Evolutionary conservation across 2,113 vertebrate species (phyloP).

Genomic region (Lontra canadensis): DNA sequence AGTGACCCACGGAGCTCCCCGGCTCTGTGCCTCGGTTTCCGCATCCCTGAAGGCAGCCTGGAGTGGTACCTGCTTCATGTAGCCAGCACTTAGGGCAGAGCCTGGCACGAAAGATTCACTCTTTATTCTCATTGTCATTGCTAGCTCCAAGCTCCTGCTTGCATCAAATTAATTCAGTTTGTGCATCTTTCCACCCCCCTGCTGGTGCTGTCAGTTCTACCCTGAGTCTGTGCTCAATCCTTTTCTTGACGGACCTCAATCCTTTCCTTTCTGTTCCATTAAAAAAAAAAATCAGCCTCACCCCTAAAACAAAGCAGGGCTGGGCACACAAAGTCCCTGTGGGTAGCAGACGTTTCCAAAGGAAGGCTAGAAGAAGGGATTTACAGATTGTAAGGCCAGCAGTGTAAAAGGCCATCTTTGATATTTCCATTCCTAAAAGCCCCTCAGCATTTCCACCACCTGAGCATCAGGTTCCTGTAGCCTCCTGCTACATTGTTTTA

Average conservation of each 20-base stretch:
- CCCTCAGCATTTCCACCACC: conserved; percentile 19
- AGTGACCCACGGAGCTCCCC: neutral
- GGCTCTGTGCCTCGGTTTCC: neutral
- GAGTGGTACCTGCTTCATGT: rapidly evolving
- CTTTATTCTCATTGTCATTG: conserved; percentile 1
- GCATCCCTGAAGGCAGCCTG: no score
- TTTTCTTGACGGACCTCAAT: conserved; percentile 46
- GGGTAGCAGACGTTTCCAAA: conserved; percentile 63
- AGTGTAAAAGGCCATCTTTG: conserved; percentile 53
- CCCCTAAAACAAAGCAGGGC: conserved; percentile 70
- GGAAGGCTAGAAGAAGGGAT: conserved; percentile 37
- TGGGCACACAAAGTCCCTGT: conserved; percentile 65
- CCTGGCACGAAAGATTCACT: neutral
- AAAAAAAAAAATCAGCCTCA: conserved; percentile 31
- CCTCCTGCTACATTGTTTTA: conserved; percentile 24
- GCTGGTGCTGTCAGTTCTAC: conserved; percentile 24
- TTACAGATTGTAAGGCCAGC: conserved; percentile 33
- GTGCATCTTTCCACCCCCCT: conserved; percentile 37
- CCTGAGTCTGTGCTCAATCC: conserved; percentile 29
- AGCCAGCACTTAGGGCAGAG: neutral
- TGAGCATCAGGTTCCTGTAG: neutral
- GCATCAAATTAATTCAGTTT: conserved; percentile 64
- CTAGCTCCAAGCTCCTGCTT: conserved; percentile 32
- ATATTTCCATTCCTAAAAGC: conserved; percentile 56
- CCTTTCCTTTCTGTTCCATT: conserved; percentile 54